phyloP scores from a whole-genome alignment of 2,113 vertebrate genomes.

The Chaetops frenatus region DNA sequence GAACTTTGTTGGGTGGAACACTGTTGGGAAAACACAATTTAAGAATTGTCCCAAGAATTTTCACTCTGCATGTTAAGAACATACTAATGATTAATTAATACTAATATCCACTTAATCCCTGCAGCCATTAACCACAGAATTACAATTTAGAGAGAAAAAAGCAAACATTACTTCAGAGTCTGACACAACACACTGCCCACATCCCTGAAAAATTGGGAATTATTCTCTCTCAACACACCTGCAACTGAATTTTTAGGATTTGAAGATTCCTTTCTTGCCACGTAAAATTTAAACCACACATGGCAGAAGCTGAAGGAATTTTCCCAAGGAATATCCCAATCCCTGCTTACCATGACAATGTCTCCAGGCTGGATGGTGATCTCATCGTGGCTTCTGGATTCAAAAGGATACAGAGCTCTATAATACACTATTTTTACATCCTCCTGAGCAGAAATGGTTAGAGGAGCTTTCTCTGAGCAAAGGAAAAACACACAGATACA shows the following conservation, averaged over 20 bases:
- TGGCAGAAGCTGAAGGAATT: not conserved
- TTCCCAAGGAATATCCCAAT: not conserved
- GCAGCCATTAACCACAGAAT: not conserved
- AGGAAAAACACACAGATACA: not conserved
- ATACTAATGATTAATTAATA: not conserved
- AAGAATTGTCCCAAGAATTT: not conserved
- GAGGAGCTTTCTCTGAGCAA: slow-evolving; percentile 78
- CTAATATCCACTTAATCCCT: not conserved
- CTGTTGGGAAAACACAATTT: not conserved
- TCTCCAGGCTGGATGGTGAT: slow-evolving; percentile 95
- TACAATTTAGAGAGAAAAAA: not conserved
- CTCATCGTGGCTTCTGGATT: slow-evolving; percentile 95
- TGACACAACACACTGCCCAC: not conserved
- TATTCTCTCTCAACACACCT: not conserved
- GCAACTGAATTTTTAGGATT: not conserved
- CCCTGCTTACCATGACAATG: slow-evolving; percentile 88
- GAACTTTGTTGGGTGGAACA: not conserved
- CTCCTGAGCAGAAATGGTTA: slow-evolving; percentile 81
- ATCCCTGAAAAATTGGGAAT: not conserved
- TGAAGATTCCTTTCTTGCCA: not conserved
- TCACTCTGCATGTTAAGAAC: not conserved
- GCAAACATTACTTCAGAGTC: not conserved
- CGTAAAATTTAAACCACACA: not conserved
- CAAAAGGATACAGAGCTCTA: slow-evolving; percentile 92
- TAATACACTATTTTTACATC: slow-evolving; percentile 94